Evolutionary conservation across 2,113 vertebrate genomes (phyloP).

Genomic region (Scatophagus argus): DNA sequence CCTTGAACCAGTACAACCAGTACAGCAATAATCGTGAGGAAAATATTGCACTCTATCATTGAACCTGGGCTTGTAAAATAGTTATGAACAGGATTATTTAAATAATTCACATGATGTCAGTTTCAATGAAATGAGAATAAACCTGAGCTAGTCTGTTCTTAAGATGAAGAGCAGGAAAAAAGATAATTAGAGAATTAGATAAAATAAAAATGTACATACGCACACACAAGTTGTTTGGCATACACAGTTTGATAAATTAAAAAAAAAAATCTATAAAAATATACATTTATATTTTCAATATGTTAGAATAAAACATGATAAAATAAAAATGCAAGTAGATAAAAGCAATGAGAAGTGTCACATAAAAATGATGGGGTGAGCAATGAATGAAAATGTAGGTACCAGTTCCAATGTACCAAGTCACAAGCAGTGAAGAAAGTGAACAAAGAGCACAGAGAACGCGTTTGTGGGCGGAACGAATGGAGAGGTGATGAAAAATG

Average conservation of each 20-base stretch:
- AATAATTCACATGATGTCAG: no score
- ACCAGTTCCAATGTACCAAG: not conserved
- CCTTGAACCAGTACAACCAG: no score
- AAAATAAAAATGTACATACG: not conserved
- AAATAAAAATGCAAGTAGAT: not conserved
- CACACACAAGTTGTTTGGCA: not conserved
- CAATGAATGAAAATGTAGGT: not conserved
- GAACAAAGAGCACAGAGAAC: not conserved
- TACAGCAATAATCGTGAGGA: no score
- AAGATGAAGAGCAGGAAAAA: no score
- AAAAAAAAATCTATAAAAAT: no score
- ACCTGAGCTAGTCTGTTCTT: no score
- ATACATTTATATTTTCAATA: not conserved
- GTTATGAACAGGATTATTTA: no score
- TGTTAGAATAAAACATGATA: not conserved
- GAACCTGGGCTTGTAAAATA: no score
- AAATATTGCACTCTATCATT: no score
- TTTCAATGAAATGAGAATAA: no score
- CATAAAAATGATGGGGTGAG: not conserved
- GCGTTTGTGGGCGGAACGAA: not conserved
- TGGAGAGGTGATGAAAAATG: slow-evolving; percentile 36
- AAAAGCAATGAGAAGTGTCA: not conserved
- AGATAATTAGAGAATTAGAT: no score
- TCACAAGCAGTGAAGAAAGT: not conserved
- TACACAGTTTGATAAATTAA: not conserved